Conservation (phyloP, 2,888 invertebrate species). For the Hartigia nigra region DNA sequence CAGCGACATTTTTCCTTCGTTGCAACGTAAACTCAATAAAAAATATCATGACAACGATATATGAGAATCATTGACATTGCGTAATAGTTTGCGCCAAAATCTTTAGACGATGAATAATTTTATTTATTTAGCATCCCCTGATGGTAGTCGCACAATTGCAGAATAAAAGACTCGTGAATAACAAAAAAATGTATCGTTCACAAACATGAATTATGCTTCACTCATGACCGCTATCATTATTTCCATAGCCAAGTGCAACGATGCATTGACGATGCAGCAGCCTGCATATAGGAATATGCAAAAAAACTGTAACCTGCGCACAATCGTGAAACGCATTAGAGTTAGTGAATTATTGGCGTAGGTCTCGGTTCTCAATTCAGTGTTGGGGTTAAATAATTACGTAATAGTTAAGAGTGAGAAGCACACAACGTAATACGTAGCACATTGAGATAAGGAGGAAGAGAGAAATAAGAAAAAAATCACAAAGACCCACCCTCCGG, state of each 20-base stretch:
- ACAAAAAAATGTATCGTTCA: background rate
- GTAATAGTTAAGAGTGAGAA: background rate
- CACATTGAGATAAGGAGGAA: background rate
- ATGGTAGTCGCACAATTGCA: background rate
- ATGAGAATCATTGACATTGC: background rate
- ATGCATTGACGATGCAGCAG: background rate
- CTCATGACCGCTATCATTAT: background rate
- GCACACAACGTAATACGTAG: background rate
- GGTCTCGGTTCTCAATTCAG: slow-evolving; percentile 23
- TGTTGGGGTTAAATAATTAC: background rate
- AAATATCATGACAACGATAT: background rate
- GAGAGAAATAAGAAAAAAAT: slow-evolving; percentile 28
- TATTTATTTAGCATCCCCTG: background rate
- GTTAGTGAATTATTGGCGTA: slow-evolving; percentile 25
- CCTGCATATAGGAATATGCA: background rate
- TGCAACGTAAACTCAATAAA: background rate
- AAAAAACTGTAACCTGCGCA: background rate
- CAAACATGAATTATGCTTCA: background rate
- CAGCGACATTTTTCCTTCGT: background rate
- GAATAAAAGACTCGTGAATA: background rate
- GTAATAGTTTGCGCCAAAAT: background rate
- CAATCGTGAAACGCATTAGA: background rate
- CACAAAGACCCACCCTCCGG: slow-evolving; percentile 88
- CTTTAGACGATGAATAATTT: background rate
- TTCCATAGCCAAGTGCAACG: background rate